Base-by-base conservation (phyloP, 2,888 invertebrate genomes). In the Agrotis exclamationis region DNA sequence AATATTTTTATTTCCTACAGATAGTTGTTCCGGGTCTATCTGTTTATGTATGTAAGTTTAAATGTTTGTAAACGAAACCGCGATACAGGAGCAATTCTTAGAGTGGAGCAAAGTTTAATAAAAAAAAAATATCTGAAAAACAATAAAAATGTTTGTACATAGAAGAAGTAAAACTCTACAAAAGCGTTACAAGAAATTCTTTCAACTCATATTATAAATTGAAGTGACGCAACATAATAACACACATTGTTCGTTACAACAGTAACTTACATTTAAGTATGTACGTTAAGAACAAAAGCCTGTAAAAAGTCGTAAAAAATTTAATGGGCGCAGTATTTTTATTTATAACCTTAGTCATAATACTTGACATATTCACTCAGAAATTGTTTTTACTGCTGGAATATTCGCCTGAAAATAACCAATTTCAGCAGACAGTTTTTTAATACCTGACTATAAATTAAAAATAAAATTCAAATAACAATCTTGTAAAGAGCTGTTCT, bases 401-500 rank as follows among this genome's bases (percentile, higher is more conserved):
- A 74, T 22, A 22, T 33, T 65, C 7, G 14, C 18, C 5, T 22
- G 13, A 67, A 54, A 68, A 60, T 6, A 70, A 50, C 1, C 22
- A 47, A 33, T 47, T 48, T 51, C 3, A 73, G 1, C 6, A 33
- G n/a, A 39, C 45, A 44, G 54, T 44, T 76, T 60, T 69, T 59
- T 59, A 69, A 45, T 47, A 64, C 39, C 47, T 18, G 20, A 57
- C 59, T 56, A 79, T 67, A 63, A 74, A 79, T 74, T 67, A 63
- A 79, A 63, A 62, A 64, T 39, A 39, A 65, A 68, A 71, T 50
- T 70, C 57, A 63, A 65, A 79, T 63, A 71, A 68, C 64, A 68
- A 76, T 81, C 57, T 71, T 76, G 64, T 64, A 71, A 70, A 79
- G 67, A 71, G 57, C 71, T 54, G 81, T 64, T 67, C 62, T 73